phyloP scores from a whole-genome alignment of 1,140 invertebrate genomes.

The Rhopalosiphum maidis region DNA sequence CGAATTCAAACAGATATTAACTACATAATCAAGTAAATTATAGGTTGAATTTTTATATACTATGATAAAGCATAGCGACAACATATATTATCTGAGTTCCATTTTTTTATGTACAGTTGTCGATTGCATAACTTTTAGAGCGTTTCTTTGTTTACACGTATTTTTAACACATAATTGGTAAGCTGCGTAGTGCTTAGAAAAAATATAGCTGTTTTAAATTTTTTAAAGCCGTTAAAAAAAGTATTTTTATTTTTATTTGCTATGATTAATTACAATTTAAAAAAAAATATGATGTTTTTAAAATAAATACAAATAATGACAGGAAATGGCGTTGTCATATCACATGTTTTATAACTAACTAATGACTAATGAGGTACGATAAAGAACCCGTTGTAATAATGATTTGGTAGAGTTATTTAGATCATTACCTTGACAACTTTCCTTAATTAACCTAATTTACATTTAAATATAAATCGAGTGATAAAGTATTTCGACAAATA shows the following conservation, averaged over 20 bases:
- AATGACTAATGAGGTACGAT: neutral
- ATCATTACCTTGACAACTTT: neutral
- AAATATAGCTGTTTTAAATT: neutral
- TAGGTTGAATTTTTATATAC: neutral
- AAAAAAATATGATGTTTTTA: neutral
- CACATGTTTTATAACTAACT: neutral
- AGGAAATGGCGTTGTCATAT: conserved; percentile 31
- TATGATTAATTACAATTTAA: neutral
- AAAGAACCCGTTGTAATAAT: neutral
- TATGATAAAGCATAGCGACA: neutral
- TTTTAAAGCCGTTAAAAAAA: neutral
- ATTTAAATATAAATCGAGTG: conserved; percentile 5
- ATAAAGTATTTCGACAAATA: neutral
- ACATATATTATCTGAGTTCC: neutral
- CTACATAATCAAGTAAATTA: neutral
- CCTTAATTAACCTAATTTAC: neutral
- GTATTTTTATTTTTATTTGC: neutral
- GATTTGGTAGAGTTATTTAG: neutral
- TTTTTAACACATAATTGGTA: neutral
- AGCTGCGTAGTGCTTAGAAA: neutral
- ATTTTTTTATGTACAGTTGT: neutral
- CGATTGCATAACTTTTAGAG: neutral
- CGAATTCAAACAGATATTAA: neutral
- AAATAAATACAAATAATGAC: neutral
- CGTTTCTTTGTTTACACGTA: neutral